phyloP scores from a whole-genome alignment of 2,888 invertebrate species.

The Diachrysia chrysitis region DNA sequence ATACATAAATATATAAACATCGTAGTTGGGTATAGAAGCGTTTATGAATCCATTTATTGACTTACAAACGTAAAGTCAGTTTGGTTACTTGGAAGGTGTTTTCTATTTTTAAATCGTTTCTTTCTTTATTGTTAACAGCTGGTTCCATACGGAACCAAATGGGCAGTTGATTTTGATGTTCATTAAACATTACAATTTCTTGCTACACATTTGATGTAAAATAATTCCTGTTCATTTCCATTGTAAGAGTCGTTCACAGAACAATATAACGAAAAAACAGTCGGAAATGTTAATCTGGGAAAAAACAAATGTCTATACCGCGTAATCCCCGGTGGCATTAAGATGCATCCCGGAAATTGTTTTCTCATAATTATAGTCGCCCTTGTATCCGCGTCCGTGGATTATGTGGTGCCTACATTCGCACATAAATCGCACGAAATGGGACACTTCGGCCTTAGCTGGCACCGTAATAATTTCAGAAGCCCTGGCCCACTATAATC shows the following conservation, averaged over 20 bases:
- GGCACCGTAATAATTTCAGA: constrained; percentile 86
- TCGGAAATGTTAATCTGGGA: constrained; percentile 60
- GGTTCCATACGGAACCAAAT: constrained; percentile 13
- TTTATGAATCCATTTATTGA: neutral
- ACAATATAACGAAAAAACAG: constrained; percentile 58
- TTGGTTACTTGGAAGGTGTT: neutral
- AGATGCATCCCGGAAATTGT: constrained; percentile 87
- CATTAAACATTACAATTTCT: neutral
- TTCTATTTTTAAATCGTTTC: constrained; percentile 1
- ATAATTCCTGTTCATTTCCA: neutral
- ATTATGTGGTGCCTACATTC: constrained; percentile 85
- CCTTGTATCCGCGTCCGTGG: constrained; percentile 75
- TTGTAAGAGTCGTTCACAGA: constrained; percentile 31
- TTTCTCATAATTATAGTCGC: constrained; percentile 88
- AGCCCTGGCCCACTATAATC: constrained; percentile 86
- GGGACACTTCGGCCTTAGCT: constrained; percentile 87
- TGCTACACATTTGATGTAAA: neutral
- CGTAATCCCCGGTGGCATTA: constrained; percentile 82
- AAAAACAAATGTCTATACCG: constrained; percentile 70
- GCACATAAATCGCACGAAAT: constrained; percentile 87
- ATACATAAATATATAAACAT: too few relatives aligned
- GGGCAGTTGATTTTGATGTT: constrained; percentile 6
- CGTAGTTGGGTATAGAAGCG: neutral
- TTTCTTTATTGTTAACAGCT: constrained; percentile 1
- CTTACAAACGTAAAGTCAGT: neutral